Percentiles rank a stretch among this genome's conserved stretches.
These are phyloP conservation scores for Cataglyphis livida DNA, from an alignment of 2,888 invertebrate genomes.

Conservation along the genomic window DNA sequence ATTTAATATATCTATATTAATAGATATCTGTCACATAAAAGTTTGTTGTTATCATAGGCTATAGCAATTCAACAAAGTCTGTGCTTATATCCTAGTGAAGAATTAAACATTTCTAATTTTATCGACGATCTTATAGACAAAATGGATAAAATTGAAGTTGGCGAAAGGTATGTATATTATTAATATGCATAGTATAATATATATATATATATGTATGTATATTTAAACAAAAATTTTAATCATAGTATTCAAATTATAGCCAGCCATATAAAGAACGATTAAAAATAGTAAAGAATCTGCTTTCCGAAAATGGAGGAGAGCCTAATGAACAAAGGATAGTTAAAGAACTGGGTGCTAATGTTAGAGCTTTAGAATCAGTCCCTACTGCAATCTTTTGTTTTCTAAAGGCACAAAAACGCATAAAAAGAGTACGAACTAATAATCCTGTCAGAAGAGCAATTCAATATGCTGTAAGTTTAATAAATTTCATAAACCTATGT, in stretches of 20 bases:
- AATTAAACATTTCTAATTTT: slow-evolving; percentile 86
- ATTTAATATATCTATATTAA: background rate
- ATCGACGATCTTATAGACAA: slow-evolving; percentile 86
- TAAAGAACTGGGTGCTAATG: slow-evolving; percentile 87
- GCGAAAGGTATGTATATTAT: slow-evolving; percentile 82
- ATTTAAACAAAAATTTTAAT: background rate
- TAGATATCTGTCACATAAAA: slow-evolving; percentile 21
- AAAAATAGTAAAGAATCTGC: slow-evolving; percentile 86
- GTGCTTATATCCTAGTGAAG: slow-evolving; percentile 83
- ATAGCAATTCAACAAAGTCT: slow-evolving; percentile 88
- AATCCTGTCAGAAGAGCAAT: slow-evolving; percentile 89
- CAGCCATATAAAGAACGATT: slow-evolving; percentile 87
- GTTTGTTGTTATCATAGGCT: slow-evolving; percentile 83
- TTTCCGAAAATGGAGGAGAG: slow-evolving; percentile 82
- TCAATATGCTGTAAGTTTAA: slow-evolving; percentile 87
- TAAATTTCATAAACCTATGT: background rate
- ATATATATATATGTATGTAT: background rate
- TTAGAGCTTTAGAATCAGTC: slow-evolving; percentile 90
- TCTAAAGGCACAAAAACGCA: slow-evolving; percentile 87
- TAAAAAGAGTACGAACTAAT: slow-evolving; percentile 86
- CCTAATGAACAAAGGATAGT: slow-evolving; percentile 86
- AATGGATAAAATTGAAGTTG: slow-evolving; percentile 86
- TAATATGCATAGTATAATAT: background rate
- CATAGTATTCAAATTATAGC: background rate
- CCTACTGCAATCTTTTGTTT: slow-evolving; percentile 91